phyloP scores from a whole-genome alignment of 2,113 vertebrate species.

The Phaethornis superciliosus region DNA sequence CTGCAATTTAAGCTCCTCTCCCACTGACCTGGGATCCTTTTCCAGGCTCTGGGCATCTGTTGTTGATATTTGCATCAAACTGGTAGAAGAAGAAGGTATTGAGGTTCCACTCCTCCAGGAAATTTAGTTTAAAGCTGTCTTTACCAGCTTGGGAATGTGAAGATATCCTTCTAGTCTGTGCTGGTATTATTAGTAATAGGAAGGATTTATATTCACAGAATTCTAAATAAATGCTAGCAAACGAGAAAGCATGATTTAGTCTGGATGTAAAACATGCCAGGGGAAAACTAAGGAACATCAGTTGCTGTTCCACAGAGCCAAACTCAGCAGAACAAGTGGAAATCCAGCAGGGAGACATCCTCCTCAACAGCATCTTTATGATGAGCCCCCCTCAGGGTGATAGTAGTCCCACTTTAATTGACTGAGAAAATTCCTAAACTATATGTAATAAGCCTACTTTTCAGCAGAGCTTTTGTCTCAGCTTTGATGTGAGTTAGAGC shows the following conservation, averaged over 20 bases:
- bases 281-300: not conserved
- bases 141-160: too few relatives aligned
- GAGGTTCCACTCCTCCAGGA: too few relatives aligned
- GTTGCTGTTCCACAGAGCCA: not conserved
- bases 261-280: not conserved
- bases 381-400: not conserved
- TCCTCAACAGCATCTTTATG: not conserved
- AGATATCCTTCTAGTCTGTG: not conserved
- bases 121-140: too few relatives aligned
- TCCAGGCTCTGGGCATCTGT: too few relatives aligned
- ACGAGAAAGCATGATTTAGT: not conserved
- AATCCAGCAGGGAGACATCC: not conserved
- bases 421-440: not conserved
- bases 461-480: not conserved
- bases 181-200: not conserved
- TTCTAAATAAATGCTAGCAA: not conserved
- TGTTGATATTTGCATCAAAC: too few relatives aligned
- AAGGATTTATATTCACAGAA: not conserved
- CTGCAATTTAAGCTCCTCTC: too few relatives aligned
- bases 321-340: not conserved
- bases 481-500: conserved; percentile 2
- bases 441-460: not conserved
- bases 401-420: not conserved
- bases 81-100: too few relatives aligned
- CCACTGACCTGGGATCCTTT: too few relatives aligned